A percentile compares a stretch with the other conserved stretches of the same genome.
These are phyloP conservation scores for Sus scrofa DNA, from an alignment of 2,113 vertebrate species.

Conservation along the genomic window T2T-Sscrofa CM000826.6:122144001-122144500, in stretches of 20 bases:
- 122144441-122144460: neutral
- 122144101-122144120: neutral
- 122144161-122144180: neutral
- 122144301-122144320: neutral
- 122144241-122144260: neutral
- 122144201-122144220: neutral
- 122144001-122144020: neutral
- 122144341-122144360: neutral
- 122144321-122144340: neutral
- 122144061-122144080: neutral
- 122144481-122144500: slow-evolving; percentile 15
- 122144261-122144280: neutral
- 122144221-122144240: neutral
- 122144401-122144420: neutral
- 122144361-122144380: slow-evolving; percentile 21
- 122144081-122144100: neutral
- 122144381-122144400: neutral
- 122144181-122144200: neutral
- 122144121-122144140: neutral
- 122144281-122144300: slow-evolving; percentile 2
- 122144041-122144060: no score
- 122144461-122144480: slow-evolving; percentile 12
- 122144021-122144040: neutral
- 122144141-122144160: neutral
- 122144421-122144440: neutral